Conservation (phyloP, 2,113 vertebrate genomes). For the Thunnus thynnus region DNA sequence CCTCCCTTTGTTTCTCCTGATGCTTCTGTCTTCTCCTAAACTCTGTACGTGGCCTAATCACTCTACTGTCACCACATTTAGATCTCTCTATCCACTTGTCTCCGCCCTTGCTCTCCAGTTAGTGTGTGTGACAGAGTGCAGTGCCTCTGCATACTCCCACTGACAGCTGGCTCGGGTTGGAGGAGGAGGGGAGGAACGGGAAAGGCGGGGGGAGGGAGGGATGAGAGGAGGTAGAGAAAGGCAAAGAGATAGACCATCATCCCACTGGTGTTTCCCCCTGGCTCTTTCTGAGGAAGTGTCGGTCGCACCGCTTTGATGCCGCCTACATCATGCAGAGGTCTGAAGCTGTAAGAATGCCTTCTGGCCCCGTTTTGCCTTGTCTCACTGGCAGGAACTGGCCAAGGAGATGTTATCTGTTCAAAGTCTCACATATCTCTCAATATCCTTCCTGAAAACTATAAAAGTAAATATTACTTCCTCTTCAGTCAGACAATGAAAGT, state of each 20-base stretch:
- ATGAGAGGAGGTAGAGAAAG: conserved; percentile 55
- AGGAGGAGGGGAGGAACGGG: conserved; percentile 1
- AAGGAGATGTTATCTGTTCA: conserved; percentile 61
- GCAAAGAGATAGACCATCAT: conserved; percentile 60
- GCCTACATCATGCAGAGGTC: conserved; percentile 58
- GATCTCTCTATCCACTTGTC: conserved; percentile 59
- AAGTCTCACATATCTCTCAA: conserved; percentile 46
- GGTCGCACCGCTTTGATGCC: conserved; percentile 64
- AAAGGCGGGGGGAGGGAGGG: conserved; percentile 1
- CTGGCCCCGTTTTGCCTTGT: conserved; percentile 56
- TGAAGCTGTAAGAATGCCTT: conserved; percentile 60
- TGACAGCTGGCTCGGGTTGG: conserved; percentile 69
- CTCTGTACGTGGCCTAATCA: conserved; percentile 53
- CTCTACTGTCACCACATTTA: conserved; percentile 55
- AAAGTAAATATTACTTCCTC: conserved; percentile 39
- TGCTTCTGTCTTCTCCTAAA: conserved; percentile 22
- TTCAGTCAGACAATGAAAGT: conserved; percentile 17
- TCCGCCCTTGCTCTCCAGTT: conserved; percentile 51
- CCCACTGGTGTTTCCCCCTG: conserved; percentile 44
- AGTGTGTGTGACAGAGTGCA: conserved; percentile 68
- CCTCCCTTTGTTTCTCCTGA: conserved; percentile 21
- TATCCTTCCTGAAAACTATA: conserved; percentile 46
- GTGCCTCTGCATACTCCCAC: conserved; percentile 65
- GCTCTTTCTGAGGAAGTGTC: conserved; percentile 67
- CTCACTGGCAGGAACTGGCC: conserved; percentile 51